Evolutionary conservation across 2,113 vertebrate genomes (phyloP).

Genomic region (Climacteris rufus): DNA sequence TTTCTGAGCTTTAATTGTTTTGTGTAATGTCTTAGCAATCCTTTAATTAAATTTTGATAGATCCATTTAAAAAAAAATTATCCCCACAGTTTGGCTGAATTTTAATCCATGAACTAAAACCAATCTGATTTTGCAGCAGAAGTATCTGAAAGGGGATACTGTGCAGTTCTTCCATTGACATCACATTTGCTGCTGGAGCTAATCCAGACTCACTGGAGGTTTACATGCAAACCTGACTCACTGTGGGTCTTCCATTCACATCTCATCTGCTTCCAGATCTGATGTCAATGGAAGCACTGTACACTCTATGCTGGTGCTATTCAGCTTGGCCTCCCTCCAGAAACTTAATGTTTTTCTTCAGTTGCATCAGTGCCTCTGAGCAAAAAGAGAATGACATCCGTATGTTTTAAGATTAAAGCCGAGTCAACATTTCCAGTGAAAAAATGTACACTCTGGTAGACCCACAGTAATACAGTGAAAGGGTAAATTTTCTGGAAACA

Average conservation of each 20-base stretch:
- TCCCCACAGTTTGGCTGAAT: not conserved
- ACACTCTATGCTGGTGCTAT: not conserved
- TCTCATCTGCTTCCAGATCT: conserved; percentile 61
- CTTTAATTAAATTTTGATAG: not conserved
- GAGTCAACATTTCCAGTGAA: conserved; percentile 8
- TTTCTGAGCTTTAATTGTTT: not conserved
- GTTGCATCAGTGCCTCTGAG: conserved; percentile 32
- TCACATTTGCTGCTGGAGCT: conserved; percentile 42
- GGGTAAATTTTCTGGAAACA: not conserved
- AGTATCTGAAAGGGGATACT: not conserved
- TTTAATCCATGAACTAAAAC: conserved; percentile 8
- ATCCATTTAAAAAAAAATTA: not conserved
- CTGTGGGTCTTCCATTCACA: conserved; percentile 45
- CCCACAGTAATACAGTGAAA: not conserved
- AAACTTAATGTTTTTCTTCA: conserved; percentile 45
- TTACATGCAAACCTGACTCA: conserved; percentile 62
- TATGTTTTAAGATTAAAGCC: conserved; percentile 38
- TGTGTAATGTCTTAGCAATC: not conserved
- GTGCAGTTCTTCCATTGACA: conserved; percentile 39
- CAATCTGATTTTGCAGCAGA: not conserved
- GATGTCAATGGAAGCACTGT: conserved; percentile 47
- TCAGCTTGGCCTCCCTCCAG: conserved; percentile 23
- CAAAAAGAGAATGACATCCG: conserved; percentile 39
- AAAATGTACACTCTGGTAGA: not conserved
- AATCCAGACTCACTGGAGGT: conserved; percentile 32